Base-by-base conservation (phyloP, 2,113 vertebrate genomes). In the Gulo gulo region DNA sequence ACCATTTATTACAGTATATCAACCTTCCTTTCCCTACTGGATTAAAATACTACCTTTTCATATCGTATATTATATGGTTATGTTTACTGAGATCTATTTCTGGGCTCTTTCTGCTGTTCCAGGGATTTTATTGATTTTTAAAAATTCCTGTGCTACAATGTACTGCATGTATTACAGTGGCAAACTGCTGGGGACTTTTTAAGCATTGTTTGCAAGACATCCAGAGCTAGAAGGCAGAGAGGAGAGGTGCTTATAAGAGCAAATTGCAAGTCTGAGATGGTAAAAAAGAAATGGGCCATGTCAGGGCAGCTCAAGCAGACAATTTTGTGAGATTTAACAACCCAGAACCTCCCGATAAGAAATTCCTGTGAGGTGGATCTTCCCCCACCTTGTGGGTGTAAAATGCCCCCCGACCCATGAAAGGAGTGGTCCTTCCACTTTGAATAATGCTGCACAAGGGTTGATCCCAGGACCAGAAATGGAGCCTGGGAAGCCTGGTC, bases 171-270 rank as follows among this genome's bases (percentile, higher is more conserved):
- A 76, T 61, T 69, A 59, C 8, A 20, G 24, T 39, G 7, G 42
- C 20, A 65, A n/a, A 36, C 80, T 86, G 36, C 73, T 50, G 81
- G 14, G 47, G 18, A 50, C 57, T 65, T 80, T 69, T 34, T 80
- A 57, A 73, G 50, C 18, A 7, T 65, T 79, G 26, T 65, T 67
- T 90, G 24, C 7, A 42, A 85, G 73, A 65, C 24, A 6, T 16
- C 36, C 18, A 45, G n/a, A 63, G 7, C 42, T 16, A 29, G 18
- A n/a, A 55, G 45, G 18, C 11, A 21, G 42, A 0, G 20, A 11
- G 23, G 36, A 63, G 52, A 1, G 24, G 24, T 15, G 7, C 11
- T 3, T 4, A 0, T 1, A 5, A 20, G 13, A n/a, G 57, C 57
- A 92, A 47, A 67, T 23, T 26, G 26, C 42, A 67, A 16, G 8